A percentile compares a stretch with the other conserved stretches of the same genome.
Conservation (phyloP, 1,140 invertebrate species). For the Pinna nobilis region DNA sequence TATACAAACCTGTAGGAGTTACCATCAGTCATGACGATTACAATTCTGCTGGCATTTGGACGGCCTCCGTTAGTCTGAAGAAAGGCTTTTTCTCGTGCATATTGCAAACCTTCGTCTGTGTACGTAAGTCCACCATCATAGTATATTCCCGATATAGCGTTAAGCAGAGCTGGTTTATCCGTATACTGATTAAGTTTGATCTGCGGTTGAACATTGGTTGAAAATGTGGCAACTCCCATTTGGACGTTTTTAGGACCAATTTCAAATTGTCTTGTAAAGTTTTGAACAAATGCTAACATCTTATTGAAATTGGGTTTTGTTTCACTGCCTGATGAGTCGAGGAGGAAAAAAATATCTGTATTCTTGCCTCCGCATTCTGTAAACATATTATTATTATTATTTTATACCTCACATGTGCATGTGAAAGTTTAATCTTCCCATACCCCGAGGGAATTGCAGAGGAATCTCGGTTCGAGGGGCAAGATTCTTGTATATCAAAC, state of each 20-base stretch:
- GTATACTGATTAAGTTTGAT: constrained; percentile 31
- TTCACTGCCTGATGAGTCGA: constrained; percentile 55
- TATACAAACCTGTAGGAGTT: constrained; percentile 22
- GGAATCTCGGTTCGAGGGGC: too few relatives aligned
- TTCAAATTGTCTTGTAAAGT: constrained; percentile 45
- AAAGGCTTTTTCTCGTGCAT: constrained; percentile 25
- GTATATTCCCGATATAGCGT: constrained; percentile 25
- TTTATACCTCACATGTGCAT: too few relatives aligned
- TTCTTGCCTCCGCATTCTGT: constrained; percentile 29
- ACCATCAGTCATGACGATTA: constrained; percentile 43
- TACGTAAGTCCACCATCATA: constrained; percentile 41
- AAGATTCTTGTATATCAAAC: too few relatives aligned
- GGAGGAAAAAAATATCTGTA: constrained; percentile 52
- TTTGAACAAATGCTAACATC: constrained; percentile 47
- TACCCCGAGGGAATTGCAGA: too few relatives aligned
- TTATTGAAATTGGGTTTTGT: constrained; percentile 41
- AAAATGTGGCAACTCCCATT: constrained; percentile 43
- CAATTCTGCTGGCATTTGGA: constrained; percentile 29
- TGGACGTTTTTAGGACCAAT: constrained; percentile 45
- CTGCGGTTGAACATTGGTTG: constrained; percentile 18
- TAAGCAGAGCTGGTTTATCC: constrained; percentile 9
- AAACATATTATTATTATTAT: background rate
- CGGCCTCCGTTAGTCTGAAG: constrained; percentile 29
- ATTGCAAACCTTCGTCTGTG: constrained; percentile 37
- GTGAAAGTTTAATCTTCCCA: too few relatives aligned